Percentiles rank a stretch among this genome's conserved stretches.
Conservation (phyloP, 2,113 vertebrate genomes). For the Sturnus vulgaris region DNA sequence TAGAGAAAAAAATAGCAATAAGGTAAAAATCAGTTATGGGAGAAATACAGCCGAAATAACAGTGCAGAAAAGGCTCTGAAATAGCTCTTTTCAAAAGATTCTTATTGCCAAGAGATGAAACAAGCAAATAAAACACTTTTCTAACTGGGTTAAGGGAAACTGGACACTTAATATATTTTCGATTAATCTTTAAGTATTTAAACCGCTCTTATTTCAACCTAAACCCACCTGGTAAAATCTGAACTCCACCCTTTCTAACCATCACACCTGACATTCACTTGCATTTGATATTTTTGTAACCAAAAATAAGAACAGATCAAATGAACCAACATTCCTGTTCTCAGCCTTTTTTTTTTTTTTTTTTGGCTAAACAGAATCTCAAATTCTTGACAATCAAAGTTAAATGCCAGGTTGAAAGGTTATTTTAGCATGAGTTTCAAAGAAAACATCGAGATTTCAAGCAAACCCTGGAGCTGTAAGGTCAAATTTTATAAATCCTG, state of each 20-base stretch:
- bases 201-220: not conserved
- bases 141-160: not conserved
- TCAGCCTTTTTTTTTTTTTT: not conserved
- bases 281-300: not conserved
- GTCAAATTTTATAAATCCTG: not conserved
- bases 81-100: not conserved
- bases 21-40: not conserved
- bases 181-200: not conserved
- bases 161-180: not conserved
- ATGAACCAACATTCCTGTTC: not conserved
- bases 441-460: not conserved
- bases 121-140: not conserved
- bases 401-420: constrained; percentile 9
- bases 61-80: not conserved
- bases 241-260: not conserved
- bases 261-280: not conserved
- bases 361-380: not conserved
- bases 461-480: not conserved
- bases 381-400: not conserved
- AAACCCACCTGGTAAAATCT: not conserved
- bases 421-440: not conserved
- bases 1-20: not conserved
- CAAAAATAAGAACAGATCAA: not conserved
- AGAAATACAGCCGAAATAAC: not conserved
- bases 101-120: not conserved